Base-by-base conservation (phyloP, 2,113 vertebrate species). In the Bungarus multicinctus region DNA sequence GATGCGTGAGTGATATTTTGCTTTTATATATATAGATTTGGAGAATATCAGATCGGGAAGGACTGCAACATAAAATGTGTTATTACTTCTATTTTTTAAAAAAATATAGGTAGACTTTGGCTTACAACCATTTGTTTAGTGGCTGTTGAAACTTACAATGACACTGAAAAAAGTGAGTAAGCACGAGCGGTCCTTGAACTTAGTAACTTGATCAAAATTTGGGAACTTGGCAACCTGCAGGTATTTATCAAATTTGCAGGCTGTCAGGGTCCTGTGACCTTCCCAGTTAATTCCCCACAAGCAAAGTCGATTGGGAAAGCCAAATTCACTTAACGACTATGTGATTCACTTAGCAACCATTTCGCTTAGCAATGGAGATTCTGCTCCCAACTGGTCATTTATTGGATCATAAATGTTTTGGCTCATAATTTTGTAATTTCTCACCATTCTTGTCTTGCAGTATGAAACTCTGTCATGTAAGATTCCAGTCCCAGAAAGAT, bases 391-490 rank as follows among this genome's bases (percentile, higher is more conserved):
- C 30, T 69, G 30, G 11, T 34, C 30, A 69, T 69, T 69, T 16
- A 0, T 54, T 74, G n/a, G 16, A 74, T 74, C 69, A 39, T 20
- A 74, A 34, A 39, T 18, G 2, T 39, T 74, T 74, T 25, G 50
- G 69, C 23, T 90, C 54, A 90, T 58, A 50, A 90, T 93, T n/a
- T 90, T 55, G 69, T 85, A 54, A 90, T 93, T 89, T 90, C 74
- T 64, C 88, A 90, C 88, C 50, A 90, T 86, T 90, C 88, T 74
- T 52, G 89, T 34, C 89, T 45, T 47, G 47, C 22, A n/a, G 85
- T 64, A 55, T 64, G 53, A 90, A 85, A 69, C 69, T 30, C 53
- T 86, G 89, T n/a, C 27, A 88, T 81, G 47, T 93, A 60, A 54
- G 88, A 85, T 58, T 64, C 60, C 58, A 90, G 53, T 27, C 88